Conservation (phyloP, 2,113 vertebrate species). For the Cranoglanis bouderius region DNA sequence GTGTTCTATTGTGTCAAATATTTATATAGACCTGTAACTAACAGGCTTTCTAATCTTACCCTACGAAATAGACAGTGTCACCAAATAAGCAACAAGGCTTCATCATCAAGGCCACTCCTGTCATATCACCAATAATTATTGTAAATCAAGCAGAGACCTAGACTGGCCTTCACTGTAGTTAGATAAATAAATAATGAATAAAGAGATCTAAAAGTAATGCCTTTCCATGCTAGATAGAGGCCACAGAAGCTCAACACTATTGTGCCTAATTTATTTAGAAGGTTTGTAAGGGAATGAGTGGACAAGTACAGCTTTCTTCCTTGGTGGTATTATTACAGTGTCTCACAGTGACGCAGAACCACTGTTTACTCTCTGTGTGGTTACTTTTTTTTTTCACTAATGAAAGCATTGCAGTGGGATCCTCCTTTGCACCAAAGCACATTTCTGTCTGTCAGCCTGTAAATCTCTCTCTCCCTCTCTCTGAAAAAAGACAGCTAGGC, state of each 20-base stretch:
- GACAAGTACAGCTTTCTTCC: constrained; percentile 16
- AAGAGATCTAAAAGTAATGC: constrained; percentile 12
- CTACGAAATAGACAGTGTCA: neutral
- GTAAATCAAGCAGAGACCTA: constrained; percentile 4
- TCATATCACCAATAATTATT: constrained; percentile 19
- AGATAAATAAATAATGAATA: constrained; percentile 43
- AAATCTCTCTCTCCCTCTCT: constrained; percentile 3
- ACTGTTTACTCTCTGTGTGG: constrained; percentile 14
- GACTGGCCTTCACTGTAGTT: constrained; percentile 15
- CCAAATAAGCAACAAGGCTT: constrained; percentile 15
- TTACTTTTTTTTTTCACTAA: constrained; percentile 20
- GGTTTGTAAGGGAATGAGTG: constrained; percentile 3
- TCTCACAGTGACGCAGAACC: neutral
- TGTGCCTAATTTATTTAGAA: constrained; percentile 27
- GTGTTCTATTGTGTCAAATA: neutral
- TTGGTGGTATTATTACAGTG: constrained; percentile 30
- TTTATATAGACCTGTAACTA: neutral
- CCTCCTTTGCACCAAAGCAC: constrained; percentile 26
- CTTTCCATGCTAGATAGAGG: neutral
- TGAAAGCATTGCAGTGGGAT: constrained; percentile 29
- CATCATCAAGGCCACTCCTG: constrained; percentile 14
- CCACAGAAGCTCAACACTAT: neutral
- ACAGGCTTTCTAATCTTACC: constrained; percentile 3
- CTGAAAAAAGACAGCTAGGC: constrained; percentile 22
- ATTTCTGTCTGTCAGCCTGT: constrained; percentile 22